A percentile compares a stretch with the other conserved stretches of the same genome.
These are phyloP conservation scores for Myotis brandtii DNA, from an alignment of 2,113 vertebrate genomes.

Conservation along the genomic window DNA sequence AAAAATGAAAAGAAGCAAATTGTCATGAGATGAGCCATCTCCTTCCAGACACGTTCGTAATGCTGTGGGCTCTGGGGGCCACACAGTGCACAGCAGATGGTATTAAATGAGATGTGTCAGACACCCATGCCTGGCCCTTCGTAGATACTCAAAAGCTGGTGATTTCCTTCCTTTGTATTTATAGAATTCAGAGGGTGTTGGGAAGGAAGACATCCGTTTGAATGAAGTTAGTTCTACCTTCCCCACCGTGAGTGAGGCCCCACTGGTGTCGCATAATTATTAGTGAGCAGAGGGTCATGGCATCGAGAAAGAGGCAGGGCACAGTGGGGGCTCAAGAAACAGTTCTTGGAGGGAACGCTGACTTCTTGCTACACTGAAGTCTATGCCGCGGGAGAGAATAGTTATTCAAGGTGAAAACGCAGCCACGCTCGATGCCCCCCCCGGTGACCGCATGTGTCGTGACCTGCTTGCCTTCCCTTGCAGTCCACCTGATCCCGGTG, in stretches of 20 bases:
- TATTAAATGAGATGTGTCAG: not conserved
- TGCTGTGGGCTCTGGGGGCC: not conserved
- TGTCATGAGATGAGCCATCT: not conserved
- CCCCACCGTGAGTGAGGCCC: too few relatives aligned
- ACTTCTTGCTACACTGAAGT: not conserved
- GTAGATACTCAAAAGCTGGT: not conserved
- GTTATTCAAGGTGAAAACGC: not conserved
- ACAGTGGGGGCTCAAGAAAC: not conserved
- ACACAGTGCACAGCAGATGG: not conserved
- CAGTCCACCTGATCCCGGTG: conserved; percentile 93
- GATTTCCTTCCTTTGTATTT: not conserved
- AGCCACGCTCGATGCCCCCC: not conserved
- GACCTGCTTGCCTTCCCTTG: conserved; percentile 45
- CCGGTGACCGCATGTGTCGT: accelerated
- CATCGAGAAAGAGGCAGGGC: not conserved
- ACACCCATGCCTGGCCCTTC: not conserved
- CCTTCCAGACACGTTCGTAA: not conserved
- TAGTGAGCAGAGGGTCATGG: not conserved
- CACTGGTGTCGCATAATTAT: not conserved
- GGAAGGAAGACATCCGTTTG: not conserved
- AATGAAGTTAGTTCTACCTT: not conserved
- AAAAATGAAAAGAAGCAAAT: not conserved
- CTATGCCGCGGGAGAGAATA: not conserved
- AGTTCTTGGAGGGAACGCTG: not conserved
- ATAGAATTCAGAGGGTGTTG: not conserved